phyloP scores from a whole-genome alignment of 2,888 invertebrate genomes.

The Heteromurus nitidus region DNA sequence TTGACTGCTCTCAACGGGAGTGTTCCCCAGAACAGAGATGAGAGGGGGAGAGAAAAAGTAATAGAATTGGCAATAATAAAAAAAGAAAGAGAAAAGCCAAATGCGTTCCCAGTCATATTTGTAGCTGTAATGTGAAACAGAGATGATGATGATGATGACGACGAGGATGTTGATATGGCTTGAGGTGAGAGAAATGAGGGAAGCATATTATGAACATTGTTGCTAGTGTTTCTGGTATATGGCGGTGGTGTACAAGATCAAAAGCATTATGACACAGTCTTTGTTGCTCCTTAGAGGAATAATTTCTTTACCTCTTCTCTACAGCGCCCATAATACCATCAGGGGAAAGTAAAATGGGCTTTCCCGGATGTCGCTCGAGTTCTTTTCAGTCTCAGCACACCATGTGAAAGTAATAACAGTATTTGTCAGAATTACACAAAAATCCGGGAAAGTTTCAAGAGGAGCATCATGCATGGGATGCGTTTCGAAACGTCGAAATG shows the following conservation, averaged over 20 bases:
- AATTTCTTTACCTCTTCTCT: conserved; percentile 1
- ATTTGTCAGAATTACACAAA: conserved; percentile 33
- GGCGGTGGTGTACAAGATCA: too few relatives aligned
- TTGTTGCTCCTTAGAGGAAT: conserved; percentile 33
- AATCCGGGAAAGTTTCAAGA: not conserved
- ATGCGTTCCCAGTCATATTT: not conserved
- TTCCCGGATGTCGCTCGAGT: conserved; percentile 47
- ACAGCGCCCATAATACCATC: conserved; percentile 23
- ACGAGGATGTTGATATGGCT: too few relatives aligned
- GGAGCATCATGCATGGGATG: conserved; percentile 40
- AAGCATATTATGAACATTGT: too few relatives aligned
- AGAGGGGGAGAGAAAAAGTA: not conserved
- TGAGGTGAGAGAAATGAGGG: conserved; percentile 7
- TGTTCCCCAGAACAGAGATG: not conserved
- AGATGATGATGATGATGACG: not conserved
- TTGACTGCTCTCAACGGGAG: not conserved
- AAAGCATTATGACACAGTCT: not conserved
- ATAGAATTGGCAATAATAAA: conserved; percentile 11
- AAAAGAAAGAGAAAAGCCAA: not conserved
- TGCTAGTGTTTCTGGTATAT: too few relatives aligned
- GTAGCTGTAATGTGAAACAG: conserved; percentile 4
- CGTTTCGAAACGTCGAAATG: too few relatives aligned
- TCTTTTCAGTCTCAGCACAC: not conserved
- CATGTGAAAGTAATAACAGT: conserved; percentile 32
- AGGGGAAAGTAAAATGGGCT: conserved; percentile 11